phyloP scores from a whole-genome alignment of 1,140 invertebrate genomes.

The Coelopa frigida region DNA sequence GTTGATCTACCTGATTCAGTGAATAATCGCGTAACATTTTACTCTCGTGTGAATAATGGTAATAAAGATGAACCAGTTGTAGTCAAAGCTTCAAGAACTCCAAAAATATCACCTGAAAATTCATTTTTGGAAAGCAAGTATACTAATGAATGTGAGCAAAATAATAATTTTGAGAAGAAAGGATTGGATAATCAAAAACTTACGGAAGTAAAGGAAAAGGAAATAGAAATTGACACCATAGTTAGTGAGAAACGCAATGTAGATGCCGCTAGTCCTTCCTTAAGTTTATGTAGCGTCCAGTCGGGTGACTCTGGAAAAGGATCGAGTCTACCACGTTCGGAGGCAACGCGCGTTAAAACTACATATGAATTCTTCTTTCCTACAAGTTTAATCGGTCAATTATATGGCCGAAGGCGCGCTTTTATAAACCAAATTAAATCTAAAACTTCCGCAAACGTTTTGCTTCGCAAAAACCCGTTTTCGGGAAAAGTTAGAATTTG shows the following conservation, averaged over 20 bases:
- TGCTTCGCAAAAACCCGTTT: constrained; percentile 68
- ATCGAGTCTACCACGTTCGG: constrained; percentile 39
- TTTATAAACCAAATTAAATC: constrained; percentile 74
- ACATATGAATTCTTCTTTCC: constrained; percentile 75
- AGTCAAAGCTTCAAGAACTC: constrained; percentile 36
- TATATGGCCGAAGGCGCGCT: constrained; percentile 80
- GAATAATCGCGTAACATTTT: constrained; percentile 25
- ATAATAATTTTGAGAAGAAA: constrained; percentile 23
- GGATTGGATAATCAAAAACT: neutral
- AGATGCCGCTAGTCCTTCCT: constrained; percentile 38
- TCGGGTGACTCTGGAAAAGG: constrained; percentile 43
- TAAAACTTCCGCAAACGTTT: constrained; percentile 67
- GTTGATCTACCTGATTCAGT: constrained; percentile 38
- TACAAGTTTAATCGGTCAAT: constrained; percentile 67
- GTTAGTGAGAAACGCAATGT: constrained; percentile 34
- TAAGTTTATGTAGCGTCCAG: constrained; percentile 41
- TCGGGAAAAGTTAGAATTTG: constrained; percentile 70
- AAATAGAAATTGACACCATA: constrained; percentile 13
- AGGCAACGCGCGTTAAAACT: constrained; percentile 32
- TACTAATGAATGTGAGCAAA: constrained; percentile 31
- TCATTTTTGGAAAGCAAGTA: constrained; percentile 41
- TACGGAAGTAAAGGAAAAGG: constrained; percentile 10
- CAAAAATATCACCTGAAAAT: constrained; percentile 43
- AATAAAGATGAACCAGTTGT: constrained; percentile 36
- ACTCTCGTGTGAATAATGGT: constrained; percentile 23